Conservation (phyloP, 2,888 invertebrate genomes). For the Dermolepida albohirtum region DNA sequence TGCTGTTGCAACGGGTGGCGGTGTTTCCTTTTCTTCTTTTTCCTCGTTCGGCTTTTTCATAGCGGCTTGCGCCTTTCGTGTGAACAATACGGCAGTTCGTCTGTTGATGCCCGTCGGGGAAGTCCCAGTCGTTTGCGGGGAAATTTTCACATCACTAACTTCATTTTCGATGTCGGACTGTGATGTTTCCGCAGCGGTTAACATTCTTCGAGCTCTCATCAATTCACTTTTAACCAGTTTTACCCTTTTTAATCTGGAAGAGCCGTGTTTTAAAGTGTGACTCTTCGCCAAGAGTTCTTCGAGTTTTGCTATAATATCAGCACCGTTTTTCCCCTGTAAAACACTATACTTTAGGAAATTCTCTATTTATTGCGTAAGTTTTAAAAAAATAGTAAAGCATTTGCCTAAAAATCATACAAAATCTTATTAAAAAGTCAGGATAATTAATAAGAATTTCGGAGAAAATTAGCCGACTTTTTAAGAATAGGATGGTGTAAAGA, state of each 20-base stretch:
- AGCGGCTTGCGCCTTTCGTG: slow-evolving; percentile 76
- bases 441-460: no score
- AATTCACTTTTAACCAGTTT: slow-evolving; percentile 72
- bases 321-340: slow-evolving; percentile 60
- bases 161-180: slow-evolving; percentile 62
- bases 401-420: no score
- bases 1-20: slow-evolving; percentile 61
- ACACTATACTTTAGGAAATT: no score
- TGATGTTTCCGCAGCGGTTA: slow-evolving; percentile 59
- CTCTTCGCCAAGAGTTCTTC: slow-evolving; percentile 74
- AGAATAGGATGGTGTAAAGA: no score
- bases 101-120: slow-evolving; percentile 74
- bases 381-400: no score
- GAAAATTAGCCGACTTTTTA: no score
- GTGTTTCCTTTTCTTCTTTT: slow-evolving; percentile 60
- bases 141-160: slow-evolving; percentile 49
- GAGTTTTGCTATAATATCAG: slow-evolving; percentile 66
- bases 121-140: slow-evolving; percentile 52
- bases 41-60: slow-evolving; percentile 67
- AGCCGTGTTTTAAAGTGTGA: slow-evolving; percentile 71
- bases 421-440: no score
- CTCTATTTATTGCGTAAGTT: no score
- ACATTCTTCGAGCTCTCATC: slow-evolving; percentile 66
- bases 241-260: slow-evolving; percentile 70
- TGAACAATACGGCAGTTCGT: slow-evolving; percentile 82